Base-by-base conservation (phyloP, 1,140 invertebrate genomes). In the Melitaea cinxia region DNA sequence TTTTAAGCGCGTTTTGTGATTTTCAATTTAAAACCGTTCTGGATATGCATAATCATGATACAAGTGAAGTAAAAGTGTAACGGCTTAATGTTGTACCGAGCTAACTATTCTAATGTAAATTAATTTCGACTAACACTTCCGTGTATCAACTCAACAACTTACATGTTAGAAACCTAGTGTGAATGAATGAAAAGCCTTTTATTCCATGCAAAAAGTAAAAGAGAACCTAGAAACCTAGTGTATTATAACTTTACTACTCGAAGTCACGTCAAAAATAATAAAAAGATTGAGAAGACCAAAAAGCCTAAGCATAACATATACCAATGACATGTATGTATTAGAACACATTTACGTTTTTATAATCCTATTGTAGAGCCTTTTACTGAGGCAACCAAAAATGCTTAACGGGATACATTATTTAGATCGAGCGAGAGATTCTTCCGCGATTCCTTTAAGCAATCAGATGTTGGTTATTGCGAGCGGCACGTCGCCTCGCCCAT, bases 1-100 rank as follows among this genome's bases (percentile, higher is more conserved):
- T 89, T 86, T 89, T 80, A 78, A 87, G 76, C 80, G 77, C 79
- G 72, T 75, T 70, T 76, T 70, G 75, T 80, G 83, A 88, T 83
- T 84, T 78, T 71, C 70, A 74, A 75, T 74, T 72, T 78, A 62
- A 68, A 83, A 83, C 82, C 75, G 79, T 65, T 72, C 70, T 78
- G 71, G 70, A 78, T 81, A 77, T 78, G 75, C 74, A 73, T 82
- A 69, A 78, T 77, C 61, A 75, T 79, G 73, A 78, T 81, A 69
- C 74, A 14, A 26, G 24, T 58, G 15, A 24, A 23, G 49, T 23
- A 47, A 47, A 47, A 19, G 4, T 19, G 14, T 42, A 17, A 17
- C 5, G 3, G 15, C 15, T 42, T 19, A 9, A 42, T 42, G 15
- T 1, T 42, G 4, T 42, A 17, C 5, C 37, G 2, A 33, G 9